A percentile compares a stretch with the other conserved stretches of the same genome.
Conservation (phyloP, 2,113 vertebrate species). For the Macquaria australasica region DNA sequence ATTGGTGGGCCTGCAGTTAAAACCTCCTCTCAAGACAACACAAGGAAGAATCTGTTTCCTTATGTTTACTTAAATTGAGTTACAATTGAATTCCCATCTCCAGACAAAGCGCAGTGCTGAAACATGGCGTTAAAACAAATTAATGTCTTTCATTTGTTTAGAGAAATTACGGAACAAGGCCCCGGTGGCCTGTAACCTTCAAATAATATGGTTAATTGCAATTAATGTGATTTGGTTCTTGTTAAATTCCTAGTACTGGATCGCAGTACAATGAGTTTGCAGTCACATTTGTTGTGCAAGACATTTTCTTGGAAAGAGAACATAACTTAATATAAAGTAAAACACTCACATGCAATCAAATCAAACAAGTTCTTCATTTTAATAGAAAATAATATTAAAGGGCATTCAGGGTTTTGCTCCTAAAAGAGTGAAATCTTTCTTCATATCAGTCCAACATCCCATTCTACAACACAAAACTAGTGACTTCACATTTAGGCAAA, state of each 20-base stretch:
- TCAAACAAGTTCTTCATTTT: constrained; percentile 1
- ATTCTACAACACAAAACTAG: too few species aligned
- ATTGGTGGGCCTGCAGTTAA: constrained; percentile 7
- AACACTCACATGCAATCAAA: constrained; percentile 2
- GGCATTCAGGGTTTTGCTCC: not conserved
- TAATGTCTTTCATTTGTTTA: constrained; percentile 64
- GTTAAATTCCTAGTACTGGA: constrained; percentile 41
- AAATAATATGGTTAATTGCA: constrained; percentile 51
- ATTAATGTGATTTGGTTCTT: constrained; percentile 49
- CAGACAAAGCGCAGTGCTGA: constrained; percentile 36
- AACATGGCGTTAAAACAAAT: constrained; percentile 53
- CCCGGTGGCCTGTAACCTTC: constrained; percentile 48
- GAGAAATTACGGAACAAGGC: constrained; percentile 38
- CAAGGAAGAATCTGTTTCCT: constrained; percentile 23
- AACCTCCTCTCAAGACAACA: not conserved
- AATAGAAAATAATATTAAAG: not conserved
- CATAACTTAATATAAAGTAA: constrained; percentile 4
- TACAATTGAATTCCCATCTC: constrained; percentile 66
- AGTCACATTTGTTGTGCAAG: constrained; percentile 4
- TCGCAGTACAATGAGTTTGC: not conserved
- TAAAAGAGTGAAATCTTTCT: not conserved
- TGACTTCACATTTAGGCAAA: too few species aligned
- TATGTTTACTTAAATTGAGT: constrained; percentile 58
- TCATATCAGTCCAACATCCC: too few species aligned
- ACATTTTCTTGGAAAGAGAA: constrained; percentile 41